Evolutionary conservation across 2,888 invertebrate species (phyloP).

Genomic region (Agrotis puta): DNA sequence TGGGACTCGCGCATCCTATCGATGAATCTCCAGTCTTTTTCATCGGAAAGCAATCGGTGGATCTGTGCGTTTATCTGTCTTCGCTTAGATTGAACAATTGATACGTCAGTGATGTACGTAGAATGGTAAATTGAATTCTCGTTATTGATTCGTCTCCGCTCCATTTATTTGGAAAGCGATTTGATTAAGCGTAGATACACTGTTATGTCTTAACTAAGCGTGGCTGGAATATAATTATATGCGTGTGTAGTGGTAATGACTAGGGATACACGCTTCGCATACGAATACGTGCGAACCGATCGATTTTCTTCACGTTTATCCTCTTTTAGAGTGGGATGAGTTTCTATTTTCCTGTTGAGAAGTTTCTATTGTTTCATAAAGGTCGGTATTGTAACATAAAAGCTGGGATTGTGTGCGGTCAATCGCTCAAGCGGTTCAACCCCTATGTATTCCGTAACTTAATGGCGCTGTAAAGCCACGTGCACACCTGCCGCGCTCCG

Average conservation of each 20-base stretch:
- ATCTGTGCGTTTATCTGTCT: slow-evolving; percentile 90
- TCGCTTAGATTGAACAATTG: slow-evolving; percentile 89
- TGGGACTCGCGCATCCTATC: slow-evolving; percentile 88
- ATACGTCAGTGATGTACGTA: slow-evolving; percentile 89
- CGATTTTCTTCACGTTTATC: slow-evolving; percentile 65
- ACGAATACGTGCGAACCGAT: slow-evolving; percentile 58
- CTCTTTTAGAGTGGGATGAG: slow-evolving; percentile 57
- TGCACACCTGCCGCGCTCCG: slow-evolving; percentile 82
- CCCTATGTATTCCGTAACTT: slow-evolving; percentile 77
- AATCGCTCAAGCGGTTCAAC: slow-evolving; percentile 80
- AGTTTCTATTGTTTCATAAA: slow-evolving; percentile 68
- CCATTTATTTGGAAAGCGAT: slow-evolving; percentile 87
- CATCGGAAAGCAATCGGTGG: slow-evolving; percentile 85
- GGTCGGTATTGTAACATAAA: slow-evolving; percentile 65
- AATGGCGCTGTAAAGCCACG: slow-evolving; percentile 84
- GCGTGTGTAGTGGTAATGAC: slow-evolving; percentile 69
- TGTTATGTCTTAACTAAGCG: slow-evolving; percentile 80
- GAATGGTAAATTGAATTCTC: slow-evolving; percentile 89
- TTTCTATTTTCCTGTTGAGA: slow-evolving; percentile 62
- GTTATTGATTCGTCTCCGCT: slow-evolving; percentile 87
- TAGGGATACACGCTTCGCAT: slow-evolving; percentile 68
- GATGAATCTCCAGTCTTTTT: slow-evolving; percentile 89
- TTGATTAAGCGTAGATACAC: slow-evolving; percentile 84
- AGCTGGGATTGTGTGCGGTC: slow-evolving; percentile 73
- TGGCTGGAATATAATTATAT: slow-evolving; percentile 77